These are phyloP conservation scores for Elachura formosa DNA, from an alignment of 2,113 vertebrate genomes.

Conservation along the genomic window DNA sequence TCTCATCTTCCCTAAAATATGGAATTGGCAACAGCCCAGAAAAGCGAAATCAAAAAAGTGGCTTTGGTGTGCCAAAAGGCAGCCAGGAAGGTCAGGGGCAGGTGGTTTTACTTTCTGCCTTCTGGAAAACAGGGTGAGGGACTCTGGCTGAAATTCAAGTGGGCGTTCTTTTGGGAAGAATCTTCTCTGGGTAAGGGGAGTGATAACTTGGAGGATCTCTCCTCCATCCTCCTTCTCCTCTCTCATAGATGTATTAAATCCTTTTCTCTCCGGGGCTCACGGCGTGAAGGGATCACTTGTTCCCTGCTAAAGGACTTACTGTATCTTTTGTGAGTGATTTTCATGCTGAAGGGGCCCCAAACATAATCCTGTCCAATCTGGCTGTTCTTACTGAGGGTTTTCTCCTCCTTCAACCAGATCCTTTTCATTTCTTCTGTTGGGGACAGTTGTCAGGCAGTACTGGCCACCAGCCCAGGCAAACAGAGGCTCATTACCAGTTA, in stretches of 20 bases:
- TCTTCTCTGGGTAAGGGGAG: not conserved
- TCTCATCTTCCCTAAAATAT: not conserved
- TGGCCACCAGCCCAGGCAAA: constrained; percentile 19
- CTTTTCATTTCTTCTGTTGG: not conserved
- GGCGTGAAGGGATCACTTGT: not conserved
- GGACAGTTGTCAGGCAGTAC: not conserved
- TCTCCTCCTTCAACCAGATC: not conserved
- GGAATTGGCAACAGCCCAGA: not conserved
- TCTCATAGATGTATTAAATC: not conserved
- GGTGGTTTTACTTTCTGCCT: not conserved
- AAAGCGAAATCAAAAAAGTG: not conserved
- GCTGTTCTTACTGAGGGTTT: not conserved
- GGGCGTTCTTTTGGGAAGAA: not conserved
- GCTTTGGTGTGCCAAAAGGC: not conserved
- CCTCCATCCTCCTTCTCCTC: not conserved
- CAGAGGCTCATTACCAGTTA: not conserved
- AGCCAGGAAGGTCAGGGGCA: not conserved
- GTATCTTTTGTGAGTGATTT: constrained; percentile 20
- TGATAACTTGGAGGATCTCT: not conserved
- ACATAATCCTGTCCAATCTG: not conserved
- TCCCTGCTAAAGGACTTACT: not conserved
- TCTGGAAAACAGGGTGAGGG: not conserved
- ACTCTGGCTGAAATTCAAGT: not conserved
- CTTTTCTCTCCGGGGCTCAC: not conserved
- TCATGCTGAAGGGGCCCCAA: not conserved